Base-by-base conservation (phyloP, 1,140 invertebrate species). In the Drosophila parabipectinata region DNA sequence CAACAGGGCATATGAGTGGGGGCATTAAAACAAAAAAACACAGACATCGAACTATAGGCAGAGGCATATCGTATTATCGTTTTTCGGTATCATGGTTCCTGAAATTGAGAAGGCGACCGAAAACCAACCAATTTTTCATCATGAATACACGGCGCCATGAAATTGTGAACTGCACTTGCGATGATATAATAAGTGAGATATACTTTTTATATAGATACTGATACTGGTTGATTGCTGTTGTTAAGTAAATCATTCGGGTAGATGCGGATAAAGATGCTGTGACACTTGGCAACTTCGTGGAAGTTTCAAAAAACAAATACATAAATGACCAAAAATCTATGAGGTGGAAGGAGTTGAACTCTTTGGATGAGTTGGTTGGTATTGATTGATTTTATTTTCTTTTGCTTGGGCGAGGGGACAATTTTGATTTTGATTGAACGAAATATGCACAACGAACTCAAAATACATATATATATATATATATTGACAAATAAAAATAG, bases 21-120 rank as follows among this genome's bases (percentile, higher is more conserved):
- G 3, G 10, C 10, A 14, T 4, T 24, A 37, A 30, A 9, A n/a
- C n/a, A n/a, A 26, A 12, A 9, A 5, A 12, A 26, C 1, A 48
- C 6, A 12, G 6, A 26, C 10, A 12, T 53, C 26, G 37, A 50
- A 50, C 52, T 21, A 26, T 30, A 56, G 41, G 28, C 61, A 69
- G 53, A 37, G 55, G 50, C 51, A 59, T 37, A n/a, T n/a, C n/a
- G n/a, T 37, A 12, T 12, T 37, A 37, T 30, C 47, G 0, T 18
- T 28, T 56, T 63, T 77, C 39, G 34, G 52, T 62, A 61, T 64
- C 48, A 54, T 95, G 94, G 94, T 94, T 95, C 95, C 95, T 95
- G 95, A 95, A 93, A 66, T 93, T 93, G 94, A 95, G 95, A 95
- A 95, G 95, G 95, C 94, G 94, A 95, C 94, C 93, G 94, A 94